Evolutionary conservation across 2,113 vertebrate genomes (phyloP), one percentile per base, ranked within the genome.

Genomic region (Propithecus coquereli): DNA sequence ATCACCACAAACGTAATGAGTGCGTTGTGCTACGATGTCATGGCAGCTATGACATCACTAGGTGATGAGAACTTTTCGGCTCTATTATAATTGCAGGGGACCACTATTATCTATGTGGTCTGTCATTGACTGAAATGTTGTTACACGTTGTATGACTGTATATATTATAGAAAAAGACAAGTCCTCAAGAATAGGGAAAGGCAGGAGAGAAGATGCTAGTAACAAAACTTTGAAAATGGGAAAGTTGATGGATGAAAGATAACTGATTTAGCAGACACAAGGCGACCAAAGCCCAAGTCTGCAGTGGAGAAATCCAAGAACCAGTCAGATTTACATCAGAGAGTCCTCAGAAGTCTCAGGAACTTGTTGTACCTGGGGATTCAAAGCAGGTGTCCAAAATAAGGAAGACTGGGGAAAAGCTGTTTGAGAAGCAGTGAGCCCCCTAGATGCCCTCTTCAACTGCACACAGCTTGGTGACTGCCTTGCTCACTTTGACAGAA

Each of bases 131-230:
- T 16, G 30, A 47, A 76, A 76, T n/a, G n/a, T 70, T 37, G 22
- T 73, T 73, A 45, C 14, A 40, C 12, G 23, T 23, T 73, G 12
- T 40, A 73, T 45, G 40, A 45, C 40, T 47, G 3, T 74, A 30
- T 47, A 74, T 32, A 17, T 73, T 27, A 80, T 16, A 0, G 1
- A 86, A 37, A 95, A 63, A 80, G 34, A 77, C 37, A 91, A 81
- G 77, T 74, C n/a, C 20, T 91, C 14, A 95, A 95, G 47, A 95
- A 91, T 4, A 76, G 22, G 83, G 52, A 57, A 70, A 90, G 63
- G 30, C 22, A 54, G 30, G 71, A 59, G 20, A 94, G 57, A 93
- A 77, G n/a, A 80, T 34, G 68, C n/a, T 16, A 89, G 40, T 27
- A 59, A 70, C 18, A 93, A n/a, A 27, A 50, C 89, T 93, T 77